Evolutionary conservation across 1,140 invertebrate species (phyloP), one percentile per base, ranked within the genome.

Genomic region (Neodiprion lecontei): DNA sequence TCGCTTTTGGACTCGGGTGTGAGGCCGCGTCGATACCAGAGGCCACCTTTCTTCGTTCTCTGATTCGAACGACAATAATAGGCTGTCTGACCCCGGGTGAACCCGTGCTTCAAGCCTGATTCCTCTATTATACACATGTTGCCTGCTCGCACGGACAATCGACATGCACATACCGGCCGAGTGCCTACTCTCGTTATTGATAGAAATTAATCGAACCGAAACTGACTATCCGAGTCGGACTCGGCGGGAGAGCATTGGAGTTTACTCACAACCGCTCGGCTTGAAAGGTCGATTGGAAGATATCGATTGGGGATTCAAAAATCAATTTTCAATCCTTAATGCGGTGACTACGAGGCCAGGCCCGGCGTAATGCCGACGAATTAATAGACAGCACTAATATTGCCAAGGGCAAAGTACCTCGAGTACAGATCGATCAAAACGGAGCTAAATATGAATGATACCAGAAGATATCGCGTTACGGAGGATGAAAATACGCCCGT

Each of bases 11-110:
- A 61, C 67, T 48, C 73, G n/a, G 69, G 49, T 67, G 72, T 77
- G 73, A 76, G 71, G 70, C 71, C 53, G 71, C 78, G 77, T 79
- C 81, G 80, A 81, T 82, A 80, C 77, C 80, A 78, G 78, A 79
- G 74, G 10, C 17, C 50, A 11, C 66, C 72, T 21, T 71, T 61
- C n/a, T 53, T 69, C 75, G 28, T 69, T 48, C 69, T 40, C 49
- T 70, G 23, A 17, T 53, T 72, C 7, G 14, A 70, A 75, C 74
- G 21, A 73, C 74, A 70, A 75, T 75, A 75, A 77, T 72, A 23
- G 68, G 49, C 71, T 67, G 73, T 72, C 71, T 40, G 67, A 74
- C 69, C 69, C 72, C 67, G 47, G 67, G 21, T 69, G 67, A 69
- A 69, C 67, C 40, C 40, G 21, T 69, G 17, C 67, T 17, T 61